Percentiles rank a stretch among this genome's conserved stretches.
These are phyloP conservation scores for Oithona nana DNA, from an alignment of 2,888 invertebrate genomes.

Conservation along the genomic window DNA sequence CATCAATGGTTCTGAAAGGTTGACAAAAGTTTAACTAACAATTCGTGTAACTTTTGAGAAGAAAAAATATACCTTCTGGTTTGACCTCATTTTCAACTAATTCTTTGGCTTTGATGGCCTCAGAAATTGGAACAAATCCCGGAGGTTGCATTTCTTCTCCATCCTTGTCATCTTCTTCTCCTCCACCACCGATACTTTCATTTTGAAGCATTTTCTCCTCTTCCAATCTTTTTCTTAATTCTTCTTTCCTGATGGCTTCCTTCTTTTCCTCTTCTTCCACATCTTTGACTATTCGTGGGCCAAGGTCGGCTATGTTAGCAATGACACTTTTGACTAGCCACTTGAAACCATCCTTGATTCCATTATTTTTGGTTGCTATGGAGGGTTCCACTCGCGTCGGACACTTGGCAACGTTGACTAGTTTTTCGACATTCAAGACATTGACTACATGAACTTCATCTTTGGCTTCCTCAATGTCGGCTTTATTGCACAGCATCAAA, in stretches of 20 bases:
- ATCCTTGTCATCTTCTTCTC: neutral
- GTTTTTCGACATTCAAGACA: slow-evolving; percentile 6
- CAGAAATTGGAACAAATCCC: slow-evolving; percentile 12
- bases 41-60: too few relatives aligned
- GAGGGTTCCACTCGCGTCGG: slow-evolving; percentile 10
- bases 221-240: slow-evolving; percentile 12
- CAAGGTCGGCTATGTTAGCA: slow-evolving; percentile 2
- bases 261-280: slow-evolving; percentile 1
- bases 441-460: slow-evolving; percentile 15
- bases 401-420: slow-evolving; percentile 12
- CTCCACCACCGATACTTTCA: too few relatives aligned
- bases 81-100: too few relatives aligned
- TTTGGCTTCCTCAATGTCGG: slow-evolving; percentile 2
- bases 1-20: too few relatives aligned
- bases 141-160: neutral
- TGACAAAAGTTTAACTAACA: too few relatives aligned
- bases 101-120: neutral
- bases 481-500: slow-evolving; percentile 9
- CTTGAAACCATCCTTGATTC: slow-evolving; percentile 11
- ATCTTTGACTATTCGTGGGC: slow-evolving; percentile 6
- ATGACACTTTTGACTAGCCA: slow-evolving; percentile 16
- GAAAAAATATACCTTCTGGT: too few relatives aligned
- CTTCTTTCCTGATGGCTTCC: neutral
- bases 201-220: neutral
- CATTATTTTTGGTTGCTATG: slow-evolving; percentile 8